Conservation (phyloP, 1,140 invertebrate genomes). For the Pseudomyrmex flavicornis region DNA sequence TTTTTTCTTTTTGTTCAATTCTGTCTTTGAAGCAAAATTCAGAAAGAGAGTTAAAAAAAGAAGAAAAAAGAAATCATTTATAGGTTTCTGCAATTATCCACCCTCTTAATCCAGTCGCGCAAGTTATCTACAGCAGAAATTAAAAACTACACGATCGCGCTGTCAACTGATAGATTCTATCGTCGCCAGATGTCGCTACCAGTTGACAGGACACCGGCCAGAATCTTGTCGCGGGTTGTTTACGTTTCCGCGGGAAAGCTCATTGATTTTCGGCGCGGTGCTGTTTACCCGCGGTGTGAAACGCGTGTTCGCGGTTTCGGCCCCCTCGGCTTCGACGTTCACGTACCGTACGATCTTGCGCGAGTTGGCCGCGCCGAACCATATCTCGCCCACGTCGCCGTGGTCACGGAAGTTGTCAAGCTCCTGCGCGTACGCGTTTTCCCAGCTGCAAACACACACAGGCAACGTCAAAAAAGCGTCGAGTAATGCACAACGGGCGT, state of each 20-base stretch:
- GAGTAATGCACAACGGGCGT: conserved; percentile 60
- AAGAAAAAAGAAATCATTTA: no score
- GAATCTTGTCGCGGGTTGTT: conserved; percentile 7
- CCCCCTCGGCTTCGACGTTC: not conserved
- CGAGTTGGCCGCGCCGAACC: conserved; percentile 95
- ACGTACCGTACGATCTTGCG: conserved; percentile 89
- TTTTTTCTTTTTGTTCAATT: no score
- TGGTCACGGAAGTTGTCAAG: conserved; percentile 92
- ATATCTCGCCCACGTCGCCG: conserved; percentile 96
- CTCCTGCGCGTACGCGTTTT: conserved; percentile 92
- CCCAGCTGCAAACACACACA: conserved; percentile 89
- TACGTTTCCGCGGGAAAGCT: conserved; percentile 45
- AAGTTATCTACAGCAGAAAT: not conserved
- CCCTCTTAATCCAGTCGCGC: no score
- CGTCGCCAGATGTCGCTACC: conserved; percentile 22
- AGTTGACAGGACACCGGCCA: not conserved
- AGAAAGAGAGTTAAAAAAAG: no score
- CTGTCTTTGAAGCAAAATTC: no score
- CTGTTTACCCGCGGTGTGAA: conserved; percentile 11
- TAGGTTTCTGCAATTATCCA: no score
- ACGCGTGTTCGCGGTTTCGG: conserved; percentile 25
- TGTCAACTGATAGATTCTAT: no score
- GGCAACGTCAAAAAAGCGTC: conserved; percentile 50
- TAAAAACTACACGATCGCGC: no score
- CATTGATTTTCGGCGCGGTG: conserved; percentile 29